Conservation (phyloP, 2,113 vertebrate genomes). For the Litocranius walleri region DNA sequence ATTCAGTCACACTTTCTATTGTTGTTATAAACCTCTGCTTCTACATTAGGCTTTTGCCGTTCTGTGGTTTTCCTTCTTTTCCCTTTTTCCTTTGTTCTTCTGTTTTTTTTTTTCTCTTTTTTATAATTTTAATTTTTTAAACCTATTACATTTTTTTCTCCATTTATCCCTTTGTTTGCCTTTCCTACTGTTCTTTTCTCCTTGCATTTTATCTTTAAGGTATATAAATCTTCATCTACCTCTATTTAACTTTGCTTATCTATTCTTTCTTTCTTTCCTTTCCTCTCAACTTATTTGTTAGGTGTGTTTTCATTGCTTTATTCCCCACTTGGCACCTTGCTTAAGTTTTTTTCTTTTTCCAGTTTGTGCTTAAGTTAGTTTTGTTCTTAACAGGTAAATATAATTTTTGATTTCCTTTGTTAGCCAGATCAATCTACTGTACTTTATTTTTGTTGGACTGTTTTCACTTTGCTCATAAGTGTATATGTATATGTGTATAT, state of each 20-base stretch:
- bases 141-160: too few relatives aligned
- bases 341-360: background rate
- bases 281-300: background rate
- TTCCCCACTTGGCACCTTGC: background rate
- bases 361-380: background rate
- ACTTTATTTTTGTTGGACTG: background rate
- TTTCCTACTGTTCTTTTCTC: background rate
- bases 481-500: background rate
- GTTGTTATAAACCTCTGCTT: background rate
- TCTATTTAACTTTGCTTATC: background rate
- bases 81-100: too few relatives aligned
- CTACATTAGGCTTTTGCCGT: background rate
- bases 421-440: background rate
- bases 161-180: background rate
- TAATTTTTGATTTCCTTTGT: background rate
- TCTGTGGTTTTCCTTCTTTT: too few relatives aligned
- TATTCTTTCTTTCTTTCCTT: background rate
- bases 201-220: background rate
- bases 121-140: background rate
- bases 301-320: background rate
- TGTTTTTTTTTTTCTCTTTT: too few relatives aligned
- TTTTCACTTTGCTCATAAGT: background rate
- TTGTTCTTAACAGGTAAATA: background rate
- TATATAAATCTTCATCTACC: background rate
- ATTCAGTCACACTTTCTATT: background rate